phyloP scores from a whole-genome alignment of 2,797 vertebrate species.

The Coregonus sp. region DNA sequence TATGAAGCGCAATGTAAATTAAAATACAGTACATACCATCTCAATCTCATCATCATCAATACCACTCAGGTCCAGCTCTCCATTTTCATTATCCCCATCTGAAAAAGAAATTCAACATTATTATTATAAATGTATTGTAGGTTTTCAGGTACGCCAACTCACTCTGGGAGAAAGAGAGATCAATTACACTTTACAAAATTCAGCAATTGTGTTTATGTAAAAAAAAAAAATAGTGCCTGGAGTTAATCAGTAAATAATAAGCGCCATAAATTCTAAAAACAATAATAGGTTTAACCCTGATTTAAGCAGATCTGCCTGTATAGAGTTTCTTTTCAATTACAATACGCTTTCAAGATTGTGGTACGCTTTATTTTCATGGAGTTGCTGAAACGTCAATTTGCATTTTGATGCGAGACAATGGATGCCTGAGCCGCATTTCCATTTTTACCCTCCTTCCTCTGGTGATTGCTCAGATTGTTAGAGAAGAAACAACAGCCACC shows the following conservation, averaged over 20 bases:
- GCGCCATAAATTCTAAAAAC: not conserved
- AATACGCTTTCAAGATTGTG: slow-evolving; percentile 6
- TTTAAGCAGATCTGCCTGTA: slow-evolving; percentile 2
- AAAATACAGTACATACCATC: slow-evolving; percentile 73
- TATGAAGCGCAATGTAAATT: not conserved
- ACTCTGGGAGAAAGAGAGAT: not conserved
- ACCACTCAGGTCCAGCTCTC: slow-evolving; percentile 93
- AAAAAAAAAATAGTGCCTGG: not conserved
- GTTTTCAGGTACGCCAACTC: not conserved
- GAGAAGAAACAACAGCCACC: slow-evolving; percentile 2
- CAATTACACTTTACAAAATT: not conserved
- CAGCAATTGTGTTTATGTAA: not conserved
- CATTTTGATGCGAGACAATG: slow-evolving; percentile 8
- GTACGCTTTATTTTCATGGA: not conserved
- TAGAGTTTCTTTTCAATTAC: slow-evolving; percentile 1
- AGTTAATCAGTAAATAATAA: not conserved
- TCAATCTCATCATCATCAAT: slow-evolving; percentile 96
- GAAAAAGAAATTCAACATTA: not conserved
- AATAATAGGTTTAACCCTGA: not conserved
- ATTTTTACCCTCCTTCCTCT: not conserved
- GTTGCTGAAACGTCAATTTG: not conserved
- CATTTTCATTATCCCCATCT: slow-evolving; percentile 80
- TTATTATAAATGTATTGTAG: not conserved
- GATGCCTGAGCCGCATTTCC: not conserved
- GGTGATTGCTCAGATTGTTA: not conserved